A percentile compares a stretch with the other conserved stretches of the same genome.
phyloP scores from a whole-genome alignment of 2,888 invertebrate species.

The Salpingus planirostris region DNA sequence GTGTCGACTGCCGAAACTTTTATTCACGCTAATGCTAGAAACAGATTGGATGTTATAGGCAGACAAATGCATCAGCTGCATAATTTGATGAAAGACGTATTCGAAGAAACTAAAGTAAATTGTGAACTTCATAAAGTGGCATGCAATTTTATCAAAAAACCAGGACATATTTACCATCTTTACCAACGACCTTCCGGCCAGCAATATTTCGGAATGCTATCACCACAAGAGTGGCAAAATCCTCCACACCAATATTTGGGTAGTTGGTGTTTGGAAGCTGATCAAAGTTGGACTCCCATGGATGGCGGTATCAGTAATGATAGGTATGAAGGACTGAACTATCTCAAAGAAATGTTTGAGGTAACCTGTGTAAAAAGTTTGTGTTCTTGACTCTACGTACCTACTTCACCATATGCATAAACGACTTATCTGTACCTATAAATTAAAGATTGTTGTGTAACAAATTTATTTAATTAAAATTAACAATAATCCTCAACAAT shows the following conservation, averaged over 20 bases:
- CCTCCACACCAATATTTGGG: slow-evolving; percentile 55
- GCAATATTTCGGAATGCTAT: slow-evolving; percentile 64
- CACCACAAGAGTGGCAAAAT: slow-evolving; percentile 64
- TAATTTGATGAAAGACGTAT: slow-evolving; percentile 52
- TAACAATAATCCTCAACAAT: slow-evolving; percentile 11
- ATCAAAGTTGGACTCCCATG: slow-evolving; percentile 61
- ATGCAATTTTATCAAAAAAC: slow-evolving; percentile 11
- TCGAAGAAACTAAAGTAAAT: slow-evolving; percentile 51
- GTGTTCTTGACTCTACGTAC: no score
- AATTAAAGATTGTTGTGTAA: slow-evolving; percentile 6
- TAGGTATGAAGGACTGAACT: slow-evolving; percentile 24
- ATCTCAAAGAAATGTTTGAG: slow-evolving; percentile 19
- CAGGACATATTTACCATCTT: slow-evolving; percentile 63
- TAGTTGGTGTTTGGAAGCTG: slow-evolving; percentile 58
- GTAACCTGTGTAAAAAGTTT: slow-evolving; percentile 1
- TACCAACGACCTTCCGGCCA: slow-evolving; percentile 58
- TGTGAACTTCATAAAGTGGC: slow-evolving; percentile 51
- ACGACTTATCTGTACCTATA: no score
- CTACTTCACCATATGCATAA: no score
- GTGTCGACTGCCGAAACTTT: slow-evolving; percentile 40
- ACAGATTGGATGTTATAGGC: slow-evolving; percentile 58
- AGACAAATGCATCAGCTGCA: slow-evolving; percentile 63
- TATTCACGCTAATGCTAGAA: slow-evolving; percentile 50
- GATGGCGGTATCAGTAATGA: slow-evolving; percentile 39
- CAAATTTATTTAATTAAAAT: slow-evolving; percentile 10